Evolutionary conservation across 2,113 vertebrate genomes (phyloP), one percentile per base, ranked within the genome.

Genomic region (Aegypius monachus): DNA sequence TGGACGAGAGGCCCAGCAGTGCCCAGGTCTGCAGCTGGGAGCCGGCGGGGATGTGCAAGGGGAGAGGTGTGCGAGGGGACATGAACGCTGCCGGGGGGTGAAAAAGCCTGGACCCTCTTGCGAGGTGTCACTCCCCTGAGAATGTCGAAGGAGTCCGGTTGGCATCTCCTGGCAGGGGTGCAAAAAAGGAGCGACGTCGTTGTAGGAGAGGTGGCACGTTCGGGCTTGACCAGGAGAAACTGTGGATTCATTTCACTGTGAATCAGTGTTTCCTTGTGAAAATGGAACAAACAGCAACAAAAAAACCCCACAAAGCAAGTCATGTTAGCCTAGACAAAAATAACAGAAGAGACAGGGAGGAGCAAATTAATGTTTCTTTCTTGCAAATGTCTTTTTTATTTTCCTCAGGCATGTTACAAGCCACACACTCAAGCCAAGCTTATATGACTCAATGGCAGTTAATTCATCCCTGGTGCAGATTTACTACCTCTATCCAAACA

Each of bases 401-500:
- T 96, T 94, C 93, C 78, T 94, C 81, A 77, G 81, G 70, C 91
- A 86, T 81, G 75, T 90, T 95, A 92, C 70, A 94, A 97, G 81
- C 90, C 59, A 71, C 78, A 91, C 55, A 79, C 65, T 82, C 82
- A 79, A 95, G 81, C 91, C 88, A 90, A 62, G 84, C 56, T 72
- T 96, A 81, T 90, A 55, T 89, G 93, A 94, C 70, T 95, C 96
- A 89, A 6, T 93, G 80, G 94, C 95, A 92, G 77, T 97, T 98
- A 97, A 95, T 97, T 95, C 95, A 92, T 92, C 81, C 82, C 95
- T 92, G 85, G 85, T 89, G 56, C 88, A 94, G 95, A 97, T 98
- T 97, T 97, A 97, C 82, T 88, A 11, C 95, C 92, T 93, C 91
- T 75, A 87, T 94, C 81, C 90, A 77, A 91, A 84, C 85, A 88